phyloP scores from a whole-genome alignment of 2,797 vertebrate species.

The Cyclura pinguis region DNA sequence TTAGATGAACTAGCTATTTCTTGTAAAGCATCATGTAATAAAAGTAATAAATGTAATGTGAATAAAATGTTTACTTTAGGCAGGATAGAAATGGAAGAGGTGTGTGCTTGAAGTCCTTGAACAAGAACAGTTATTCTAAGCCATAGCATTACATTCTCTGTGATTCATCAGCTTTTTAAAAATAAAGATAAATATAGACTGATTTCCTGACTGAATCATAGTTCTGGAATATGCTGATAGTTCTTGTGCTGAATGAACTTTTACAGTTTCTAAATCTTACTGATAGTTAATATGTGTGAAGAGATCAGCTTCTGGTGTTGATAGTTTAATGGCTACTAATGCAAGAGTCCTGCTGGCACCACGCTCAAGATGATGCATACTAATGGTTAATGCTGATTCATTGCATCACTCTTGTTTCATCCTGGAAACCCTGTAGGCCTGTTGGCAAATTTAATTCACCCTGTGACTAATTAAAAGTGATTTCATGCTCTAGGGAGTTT shows the following conservation, averaged over 20 bases:
- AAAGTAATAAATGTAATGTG: not conserved
- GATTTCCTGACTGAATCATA: not conserved
- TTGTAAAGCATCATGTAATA: not conserved
- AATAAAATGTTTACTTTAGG: not conserved
- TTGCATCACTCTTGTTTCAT: not conserved
- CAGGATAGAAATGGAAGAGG: not conserved
- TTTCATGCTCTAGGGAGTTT: not conserved
- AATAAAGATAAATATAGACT: not conserved
- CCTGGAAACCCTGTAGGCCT: not conserved
- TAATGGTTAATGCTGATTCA: slow-evolving; percentile 9
- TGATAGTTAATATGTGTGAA: not conserved
- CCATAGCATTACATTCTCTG: not conserved
- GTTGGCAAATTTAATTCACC: not conserved
- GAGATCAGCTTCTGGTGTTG: not conserved
- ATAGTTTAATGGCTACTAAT: not conserved
- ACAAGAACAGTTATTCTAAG: not conserved
- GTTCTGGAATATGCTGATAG: not conserved
- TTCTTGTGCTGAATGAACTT: not conserved
- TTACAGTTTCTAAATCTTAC: not conserved
- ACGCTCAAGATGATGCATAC: not conserved
- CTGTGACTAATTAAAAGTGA: not conserved
- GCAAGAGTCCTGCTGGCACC: not conserved
- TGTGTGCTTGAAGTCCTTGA: not conserved
- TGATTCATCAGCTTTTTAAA: not conserved
- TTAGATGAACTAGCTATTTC: not conserved